Evolutionary conservation across 1,140 invertebrate species (phyloP), one percentile per base, ranked within the genome.

Genomic region (Calliphora vicina): DNA sequence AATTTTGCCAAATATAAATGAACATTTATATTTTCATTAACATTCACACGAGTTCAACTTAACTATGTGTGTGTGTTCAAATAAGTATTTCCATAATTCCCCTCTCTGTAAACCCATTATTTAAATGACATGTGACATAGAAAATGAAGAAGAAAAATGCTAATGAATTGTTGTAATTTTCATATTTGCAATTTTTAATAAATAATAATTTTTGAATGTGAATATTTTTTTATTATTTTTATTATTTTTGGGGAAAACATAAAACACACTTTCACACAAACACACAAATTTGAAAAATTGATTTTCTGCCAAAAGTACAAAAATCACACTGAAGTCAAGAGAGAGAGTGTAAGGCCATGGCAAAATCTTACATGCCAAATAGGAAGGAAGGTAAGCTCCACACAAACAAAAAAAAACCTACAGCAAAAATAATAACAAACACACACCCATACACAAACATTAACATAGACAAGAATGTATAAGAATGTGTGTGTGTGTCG

Each of bases 221-320:
- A 76, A 76, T n/a, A n/a, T n/a, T n/a, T n/a, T n/a, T n/a, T n/a
- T n/a, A n/a, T n/a, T n/a, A n/a, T n/a, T n/a, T n/a, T 78, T 78
- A 25, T 67, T n/a, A 1, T 23, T 23, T 67, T 67, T 67, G 61
- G 61, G 20, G 5, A 23, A 67, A 67, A 12, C 61, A 67, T 67
- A 23, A 50, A 50, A 50, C 17, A 50, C 6, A 50, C 45, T 1
- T 35, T 50, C 8, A 78, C 35, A 45, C 74, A 45, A n/a, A 25
- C 73, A 76, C 73, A 43, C 20, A 78, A 23, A 13, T 13, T 2
- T 9, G 10, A 25, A 67, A 78, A 78, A 78, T 78, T 78, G 74
- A 78, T 78, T 78, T 78, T 20, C 15, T 78, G 74, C 74, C 74
- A 78, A 78, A 78, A 43, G 20, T 23, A 67, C 25, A 67, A 67